Percentiles rank a stretch among this genome's conserved stretches.
phyloP scores from a whole-genome alignment of 2,797 vertebrate species.

The Setipinna tenuifilis region DNA sequence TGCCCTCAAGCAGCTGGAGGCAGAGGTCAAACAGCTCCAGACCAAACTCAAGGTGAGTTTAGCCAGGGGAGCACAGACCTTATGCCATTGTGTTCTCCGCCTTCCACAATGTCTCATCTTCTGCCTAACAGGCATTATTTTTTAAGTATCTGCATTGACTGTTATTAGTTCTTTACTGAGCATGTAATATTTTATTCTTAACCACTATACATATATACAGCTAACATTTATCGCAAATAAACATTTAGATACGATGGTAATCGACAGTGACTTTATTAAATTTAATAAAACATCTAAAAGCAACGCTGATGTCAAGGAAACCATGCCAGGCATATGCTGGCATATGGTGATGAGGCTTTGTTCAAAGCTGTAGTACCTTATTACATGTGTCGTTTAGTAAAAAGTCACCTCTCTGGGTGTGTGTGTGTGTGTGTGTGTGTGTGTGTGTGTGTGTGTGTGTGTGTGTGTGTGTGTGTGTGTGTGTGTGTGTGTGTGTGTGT shows the following conservation, averaged over 20 bases:
- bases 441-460: slow-evolving; percentile 19
- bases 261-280: neutral
- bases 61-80: neutral
- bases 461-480: neutral
- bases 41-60: slow-evolving; percentile 86
- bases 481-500: neutral
- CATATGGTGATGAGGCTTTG: slow-evolving; percentile 19
- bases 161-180: neutral
- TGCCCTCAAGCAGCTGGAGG: slow-evolving; percentile 76
- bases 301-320: neutral
- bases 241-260: neutral
- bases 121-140: neutral
- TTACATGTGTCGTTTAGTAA: slow-evolving; percentile 7
- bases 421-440: slow-evolving; percentile 32
- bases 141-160: neutral
- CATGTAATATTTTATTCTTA: neutral
- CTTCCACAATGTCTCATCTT: neutral
- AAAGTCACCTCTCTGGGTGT: neutral
- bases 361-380: neutral
- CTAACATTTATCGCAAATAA: neutral
- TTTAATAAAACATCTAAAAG: neutral
- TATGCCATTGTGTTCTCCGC: neutral
- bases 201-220: neutral
- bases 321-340: neutral
- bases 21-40: slow-evolving; percentile 88